Conservation (phyloP, 2,797 vertebrate genomes). For the Danio tinwini region DNA sequence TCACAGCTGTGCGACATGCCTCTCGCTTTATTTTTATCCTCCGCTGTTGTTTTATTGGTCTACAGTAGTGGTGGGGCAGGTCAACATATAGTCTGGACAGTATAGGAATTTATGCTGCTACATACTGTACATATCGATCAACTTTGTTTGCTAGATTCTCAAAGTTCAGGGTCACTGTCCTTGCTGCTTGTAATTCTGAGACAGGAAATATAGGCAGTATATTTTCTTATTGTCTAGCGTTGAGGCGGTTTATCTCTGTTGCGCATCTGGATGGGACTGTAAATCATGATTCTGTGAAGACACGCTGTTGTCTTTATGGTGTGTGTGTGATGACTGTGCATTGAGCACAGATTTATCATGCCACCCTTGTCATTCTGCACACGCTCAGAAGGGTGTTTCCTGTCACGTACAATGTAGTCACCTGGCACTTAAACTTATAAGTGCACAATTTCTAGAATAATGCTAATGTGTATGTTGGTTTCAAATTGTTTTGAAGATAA, state of each 20-base stretch:
- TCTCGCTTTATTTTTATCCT: constrained; percentile 83
- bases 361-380: background rate
- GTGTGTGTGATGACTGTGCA: constrained; percentile 25
- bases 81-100: constrained; percentile 69
- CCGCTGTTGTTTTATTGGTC: constrained; percentile 67
- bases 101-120: background rate
- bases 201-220: constrained; percentile 61
- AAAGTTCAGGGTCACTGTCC: constrained; percentile 30
- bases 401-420: constrained; percentile 12
- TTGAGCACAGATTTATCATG: constrained; percentile 35
- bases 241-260: constrained; percentile 58
- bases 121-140: background rate
- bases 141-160: constrained; percentile 17
- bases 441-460: background rate
- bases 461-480: background rate
- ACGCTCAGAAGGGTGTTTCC: constrained; percentile 11
- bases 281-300: constrained; percentile 74
- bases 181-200: constrained; percentile 12
- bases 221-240: constrained; percentile 28
- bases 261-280: constrained; percentile 65
- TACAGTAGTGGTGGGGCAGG: constrained; percentile 55
- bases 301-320: constrained; percentile 62
- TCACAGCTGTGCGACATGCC: constrained; percentile 85
- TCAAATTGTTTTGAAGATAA: background rate
- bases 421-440: background rate